A percentile compares a stretch with the other conserved stretches of the same genome.
Evolutionary conservation across 2,888 invertebrate species (phyloP).

Genomic region (Lasioglossum pauxillum): DNA sequence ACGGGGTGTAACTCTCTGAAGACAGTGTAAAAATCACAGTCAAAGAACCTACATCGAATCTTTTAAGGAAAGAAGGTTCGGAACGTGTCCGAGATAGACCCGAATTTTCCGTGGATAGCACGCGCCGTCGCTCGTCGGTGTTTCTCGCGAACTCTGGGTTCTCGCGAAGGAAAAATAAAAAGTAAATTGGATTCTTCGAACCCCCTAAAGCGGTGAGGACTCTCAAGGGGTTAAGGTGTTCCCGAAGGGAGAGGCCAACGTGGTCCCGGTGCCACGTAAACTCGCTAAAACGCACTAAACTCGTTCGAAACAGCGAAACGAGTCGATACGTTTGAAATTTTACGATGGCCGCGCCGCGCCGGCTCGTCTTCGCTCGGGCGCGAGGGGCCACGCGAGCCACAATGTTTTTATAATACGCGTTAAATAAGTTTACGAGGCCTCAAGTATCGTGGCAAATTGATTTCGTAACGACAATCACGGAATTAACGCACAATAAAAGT

Average conservation of each 20-base stretch:
- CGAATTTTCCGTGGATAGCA: not conserved
- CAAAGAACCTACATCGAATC: not conserved
- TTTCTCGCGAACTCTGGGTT: not conserved
- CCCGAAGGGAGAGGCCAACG: not conserved
- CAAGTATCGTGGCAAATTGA: conserved; percentile 76
- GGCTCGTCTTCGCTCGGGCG: not conserved
- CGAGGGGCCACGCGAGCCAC: conserved; percentile 53
- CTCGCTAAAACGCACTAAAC: conserved; percentile 6
- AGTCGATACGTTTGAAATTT: conserved; percentile 32
- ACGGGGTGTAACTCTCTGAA: not conserved
- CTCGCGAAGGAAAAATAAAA: not conserved
- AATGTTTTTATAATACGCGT: conserved; percentile 77
- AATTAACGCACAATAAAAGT: conserved; percentile 76
- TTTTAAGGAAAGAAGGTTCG: not conserved
- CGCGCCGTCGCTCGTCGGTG: not conserved
- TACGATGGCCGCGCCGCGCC: conserved; percentile 20
- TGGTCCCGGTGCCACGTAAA: conserved; percentile 17
- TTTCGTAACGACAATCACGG: conserved; percentile 76
- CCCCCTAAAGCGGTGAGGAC: not conserved
- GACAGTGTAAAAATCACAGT: not conserved
- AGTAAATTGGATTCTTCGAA: not conserved
- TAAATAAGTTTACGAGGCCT: conserved; percentile 76
- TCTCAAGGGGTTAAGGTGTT: not conserved
- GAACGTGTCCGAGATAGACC: not conserved
- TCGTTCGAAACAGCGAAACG: conserved; percentile 30